These are phyloP conservation scores for Trypoxylus dichotomus DNA, from an alignment of 1,140 invertebrate species.

Conservation along the genomic window DNA sequence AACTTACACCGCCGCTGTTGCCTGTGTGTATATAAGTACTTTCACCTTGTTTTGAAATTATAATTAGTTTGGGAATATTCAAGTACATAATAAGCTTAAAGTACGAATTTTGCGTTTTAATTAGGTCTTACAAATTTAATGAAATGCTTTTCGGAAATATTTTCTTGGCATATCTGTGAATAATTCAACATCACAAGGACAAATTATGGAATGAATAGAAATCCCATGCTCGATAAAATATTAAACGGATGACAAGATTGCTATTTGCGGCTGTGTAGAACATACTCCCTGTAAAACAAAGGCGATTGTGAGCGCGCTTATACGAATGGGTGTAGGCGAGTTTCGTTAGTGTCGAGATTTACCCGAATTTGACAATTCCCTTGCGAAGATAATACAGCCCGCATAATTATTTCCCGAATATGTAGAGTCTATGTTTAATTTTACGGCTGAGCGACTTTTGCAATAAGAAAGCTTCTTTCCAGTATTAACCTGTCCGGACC, in stretches of 20 bases:
- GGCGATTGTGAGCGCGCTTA: not conserved
- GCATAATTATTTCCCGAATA: conserved; percentile 22
- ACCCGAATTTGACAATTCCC: conserved; percentile 7
- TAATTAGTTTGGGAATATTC: not conserved
- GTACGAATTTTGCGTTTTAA: not conserved
- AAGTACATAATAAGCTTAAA: not conserved
- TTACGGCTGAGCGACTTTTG: conserved; percentile 11
- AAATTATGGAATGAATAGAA: conserved; percentile 18
- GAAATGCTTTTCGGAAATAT: not conserved
- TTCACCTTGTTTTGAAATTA: too few relatives aligned
- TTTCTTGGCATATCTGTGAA: not conserved
- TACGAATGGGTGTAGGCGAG: not conserved
- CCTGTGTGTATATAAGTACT: too few relatives aligned
- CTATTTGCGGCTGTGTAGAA: not conserved
- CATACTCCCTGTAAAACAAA: not conserved
- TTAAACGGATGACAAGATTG: conserved; percentile 11
- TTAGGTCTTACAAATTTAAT: not conserved
- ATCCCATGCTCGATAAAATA: conserved; percentile 16
- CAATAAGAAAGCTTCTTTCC: not conserved
- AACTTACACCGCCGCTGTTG: too few relatives aligned
- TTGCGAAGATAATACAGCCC: conserved; percentile 15
- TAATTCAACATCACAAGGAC: not conserved
- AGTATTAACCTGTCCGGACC: not conserved
- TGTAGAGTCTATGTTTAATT: conserved; percentile 15
- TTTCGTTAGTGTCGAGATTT: conserved; percentile 14